These are phyloP conservation scores for Scarus forsteni DNA, from an alignment of 2,797 vertebrate genomes.

Conservation along the genomic window DNA sequence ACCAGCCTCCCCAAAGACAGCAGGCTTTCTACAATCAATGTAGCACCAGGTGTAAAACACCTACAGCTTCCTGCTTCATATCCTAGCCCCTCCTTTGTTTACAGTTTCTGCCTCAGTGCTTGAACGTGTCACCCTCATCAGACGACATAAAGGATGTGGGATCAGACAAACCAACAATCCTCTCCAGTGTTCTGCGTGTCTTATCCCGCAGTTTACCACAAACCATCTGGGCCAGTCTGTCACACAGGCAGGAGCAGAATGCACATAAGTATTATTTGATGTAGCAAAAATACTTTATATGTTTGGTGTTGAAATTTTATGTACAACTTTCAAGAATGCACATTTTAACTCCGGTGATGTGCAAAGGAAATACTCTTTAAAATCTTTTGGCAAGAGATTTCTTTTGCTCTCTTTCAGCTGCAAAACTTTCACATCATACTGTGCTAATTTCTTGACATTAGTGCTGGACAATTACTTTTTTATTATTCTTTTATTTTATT, in stretches of 20 bases:
- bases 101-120: not conserved
- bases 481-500: too few relatives aligned
- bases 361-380: too few relatives aligned
- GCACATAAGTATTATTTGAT: not conserved
- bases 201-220: not conserved
- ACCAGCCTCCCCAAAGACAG: not conserved
- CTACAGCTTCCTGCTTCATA: not conserved
- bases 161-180: slow-evolving; percentile 2
- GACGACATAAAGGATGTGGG: slow-evolving; percentile 11
- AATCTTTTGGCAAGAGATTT: too few relatives aligned
- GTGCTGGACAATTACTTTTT: too few relatives aligned
- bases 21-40: not conserved
- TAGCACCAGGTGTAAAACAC: not conserved
- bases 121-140: slow-evolving; percentile 5
- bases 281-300: not conserved
- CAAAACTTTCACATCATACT: too few relatives aligned
- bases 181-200: not conserved
- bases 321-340: too few relatives aligned
- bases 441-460: too few relatives aligned
- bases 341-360: too few relatives aligned
- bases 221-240: slow-evolving; percentile 11
- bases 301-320: too few relatives aligned
- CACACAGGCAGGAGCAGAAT: not conserved
- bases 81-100: not conserved
- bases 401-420: too few relatives aligned